Evolutionary conservation across 2,888 invertebrate species (phyloP).

Genomic region (Scelioninae gen. 1): DNA sequence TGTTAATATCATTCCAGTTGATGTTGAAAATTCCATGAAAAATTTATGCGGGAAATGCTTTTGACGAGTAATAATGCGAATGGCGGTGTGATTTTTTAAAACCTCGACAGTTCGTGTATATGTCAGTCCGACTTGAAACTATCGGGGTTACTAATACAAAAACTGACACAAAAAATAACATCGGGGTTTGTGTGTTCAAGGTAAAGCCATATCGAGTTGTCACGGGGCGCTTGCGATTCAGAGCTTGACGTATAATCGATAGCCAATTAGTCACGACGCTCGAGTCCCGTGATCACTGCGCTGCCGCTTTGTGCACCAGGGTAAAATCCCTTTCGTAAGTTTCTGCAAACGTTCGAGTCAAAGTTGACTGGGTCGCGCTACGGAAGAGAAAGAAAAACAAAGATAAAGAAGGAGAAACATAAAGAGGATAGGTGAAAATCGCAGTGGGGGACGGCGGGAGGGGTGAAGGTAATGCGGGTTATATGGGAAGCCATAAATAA

Average conservation of each 20-base stretch:
- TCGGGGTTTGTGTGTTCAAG: conserved; percentile 56
- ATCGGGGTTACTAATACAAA: conserved; percentile 60
- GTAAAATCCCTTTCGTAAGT: conserved; percentile 49
- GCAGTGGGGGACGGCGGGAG: conserved; percentile 42
- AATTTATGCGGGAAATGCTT: too few relatives aligned
- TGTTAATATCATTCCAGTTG: too few relatives aligned
- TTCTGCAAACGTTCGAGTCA: conserved; percentile 47
- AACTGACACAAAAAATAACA: conserved; percentile 52
- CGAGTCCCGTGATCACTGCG: conserved; percentile 49
- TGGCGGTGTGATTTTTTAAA: conserved; percentile 34
- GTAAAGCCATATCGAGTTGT: conserved; percentile 61
- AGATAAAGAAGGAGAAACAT: not conserved
- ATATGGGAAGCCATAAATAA: conserved; percentile 79
- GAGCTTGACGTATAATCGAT: conserved; percentile 55
- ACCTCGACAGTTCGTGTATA: conserved; percentile 39
- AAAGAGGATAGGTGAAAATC: conserved; percentile 28
- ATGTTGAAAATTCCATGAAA: too few relatives aligned
- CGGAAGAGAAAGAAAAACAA: conserved; percentile 55
- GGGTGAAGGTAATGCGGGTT: conserved; percentile 71
- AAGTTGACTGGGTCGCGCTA: conserved; percentile 57
- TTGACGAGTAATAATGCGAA: conserved; percentile 35
- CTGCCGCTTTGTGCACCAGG: conserved; percentile 34
- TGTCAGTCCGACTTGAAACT: conserved; percentile 41
- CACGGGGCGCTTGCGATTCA: conserved; percentile 51
- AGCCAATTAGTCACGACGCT: conserved; percentile 62